phyloP scores from a whole-genome alignment of 2,888 invertebrate genomes.

The Pyrrhosoma nymphula region DNA sequence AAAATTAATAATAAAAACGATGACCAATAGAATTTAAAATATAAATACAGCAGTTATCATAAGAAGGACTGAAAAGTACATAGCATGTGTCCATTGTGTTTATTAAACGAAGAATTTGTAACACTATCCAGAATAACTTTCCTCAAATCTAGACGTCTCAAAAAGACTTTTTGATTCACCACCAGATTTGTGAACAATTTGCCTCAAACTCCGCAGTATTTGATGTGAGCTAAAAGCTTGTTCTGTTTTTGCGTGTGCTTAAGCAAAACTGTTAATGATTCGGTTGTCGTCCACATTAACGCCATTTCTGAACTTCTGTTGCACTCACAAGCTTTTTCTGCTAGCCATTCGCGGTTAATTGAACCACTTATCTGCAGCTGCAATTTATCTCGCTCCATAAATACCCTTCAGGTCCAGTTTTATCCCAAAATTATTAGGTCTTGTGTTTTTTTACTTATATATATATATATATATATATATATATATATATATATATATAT shows the following conservation, averaged over 20 bases:
- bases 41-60: no score
- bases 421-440: neutral
- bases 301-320: neutral
- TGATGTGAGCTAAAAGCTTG: slow-evolving; percentile 7
- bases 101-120: no score
- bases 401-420: neutral
- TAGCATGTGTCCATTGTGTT: no score
- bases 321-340: neutral
- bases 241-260: neutral
- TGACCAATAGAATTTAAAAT: no score
- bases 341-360: neutral
- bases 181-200: neutral
- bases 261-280: neutral
- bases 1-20: no score
- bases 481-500: no score
- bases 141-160: neutral
- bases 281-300: neutral
- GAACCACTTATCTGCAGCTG: neutral
- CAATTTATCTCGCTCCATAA: neutral
- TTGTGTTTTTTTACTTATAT: no score
- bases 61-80: no score
- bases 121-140: no score
- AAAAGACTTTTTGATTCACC: neutral
- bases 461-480: no score
- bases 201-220: neutral